Evolutionary conservation across 2,113 vertebrate species (phyloP).

Genomic region (Andinoacara biseriatus): DNA sequence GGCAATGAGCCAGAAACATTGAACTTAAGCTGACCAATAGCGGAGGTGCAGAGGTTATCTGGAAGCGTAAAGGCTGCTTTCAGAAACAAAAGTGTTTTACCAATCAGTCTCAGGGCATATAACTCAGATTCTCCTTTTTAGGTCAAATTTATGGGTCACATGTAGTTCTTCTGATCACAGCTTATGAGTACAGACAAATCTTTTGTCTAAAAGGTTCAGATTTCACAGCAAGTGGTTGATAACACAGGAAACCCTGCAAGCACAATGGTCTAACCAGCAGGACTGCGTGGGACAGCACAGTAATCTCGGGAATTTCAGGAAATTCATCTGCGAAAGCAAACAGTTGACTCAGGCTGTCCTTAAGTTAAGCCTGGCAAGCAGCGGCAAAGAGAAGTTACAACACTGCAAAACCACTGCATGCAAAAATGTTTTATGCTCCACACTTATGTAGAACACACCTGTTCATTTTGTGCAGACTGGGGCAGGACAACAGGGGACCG

Average conservation of each 20-base stretch:
- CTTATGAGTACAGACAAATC: neutral
- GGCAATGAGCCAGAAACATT: neutral
- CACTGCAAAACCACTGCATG: conserved; percentile 15
- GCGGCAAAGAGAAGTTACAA: conserved; percentile 80
- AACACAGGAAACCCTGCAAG: neutral
- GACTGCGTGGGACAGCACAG: neutral
- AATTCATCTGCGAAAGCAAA: neutral
- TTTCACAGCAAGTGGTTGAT: neutral
- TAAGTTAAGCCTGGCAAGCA: neutral
- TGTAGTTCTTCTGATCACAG: no score
- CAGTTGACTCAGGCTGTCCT: neutral
- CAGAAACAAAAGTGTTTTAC: neutral
- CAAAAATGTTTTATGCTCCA: neutral
- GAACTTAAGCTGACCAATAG: neutral
- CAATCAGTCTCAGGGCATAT: neutral
- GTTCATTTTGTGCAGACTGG: conserved; percentile 45
- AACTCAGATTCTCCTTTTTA: neutral
- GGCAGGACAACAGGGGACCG: conserved; percentile 11
- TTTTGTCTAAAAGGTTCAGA: neutral
- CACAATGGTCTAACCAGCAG: neutral
- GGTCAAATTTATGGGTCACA: neutral
- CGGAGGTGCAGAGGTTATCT: neutral
- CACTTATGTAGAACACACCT: conserved; percentile 65
- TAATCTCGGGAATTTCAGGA: neutral
- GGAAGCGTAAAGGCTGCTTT: neutral